Conservation (phyloP, 2,113 vertebrate genomes). For the Alethe castanea region DNA sequence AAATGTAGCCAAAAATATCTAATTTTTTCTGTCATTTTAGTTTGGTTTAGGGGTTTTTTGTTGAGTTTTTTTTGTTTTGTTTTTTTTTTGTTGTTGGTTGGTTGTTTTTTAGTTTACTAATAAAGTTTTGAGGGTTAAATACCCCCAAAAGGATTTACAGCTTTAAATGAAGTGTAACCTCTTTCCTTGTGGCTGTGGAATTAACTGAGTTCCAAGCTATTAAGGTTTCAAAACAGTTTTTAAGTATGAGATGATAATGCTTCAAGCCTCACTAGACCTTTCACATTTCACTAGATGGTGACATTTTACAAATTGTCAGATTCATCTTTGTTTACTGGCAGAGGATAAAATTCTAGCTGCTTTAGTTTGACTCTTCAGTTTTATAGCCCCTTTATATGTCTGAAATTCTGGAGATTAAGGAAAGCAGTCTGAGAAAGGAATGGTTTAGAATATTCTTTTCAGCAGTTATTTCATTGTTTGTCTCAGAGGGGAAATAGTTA, state of each 20-base stretch:
- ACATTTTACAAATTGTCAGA: not conserved
- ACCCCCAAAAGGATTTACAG: not conserved
- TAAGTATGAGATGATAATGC: not conserved
- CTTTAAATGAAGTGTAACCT: not conserved
- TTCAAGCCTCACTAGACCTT: not conserved
- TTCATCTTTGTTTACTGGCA: slow-evolving; percentile 6
- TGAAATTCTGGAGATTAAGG: not conserved
- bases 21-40: not conserved
- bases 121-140: not conserved
- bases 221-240: not conserved
- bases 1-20: not conserved
- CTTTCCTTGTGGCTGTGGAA: not conserved
- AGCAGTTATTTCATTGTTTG: not conserved
- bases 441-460: not conserved
- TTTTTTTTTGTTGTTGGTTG: not conserved
- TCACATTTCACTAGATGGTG: not conserved
- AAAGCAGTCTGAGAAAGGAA: not conserved
- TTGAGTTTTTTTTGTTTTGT: too few relatives aligned
- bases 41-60: not conserved
- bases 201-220: not conserved
- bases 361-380: not conserved
- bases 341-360: not conserved
- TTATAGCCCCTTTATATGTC: not conserved
- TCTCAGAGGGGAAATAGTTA: not conserved
- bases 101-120: not conserved